These are phyloP conservation scores for Molanna angustata DNA, from an alignment of 2,888 invertebrate genomes.

Conservation along the genomic window DNA sequence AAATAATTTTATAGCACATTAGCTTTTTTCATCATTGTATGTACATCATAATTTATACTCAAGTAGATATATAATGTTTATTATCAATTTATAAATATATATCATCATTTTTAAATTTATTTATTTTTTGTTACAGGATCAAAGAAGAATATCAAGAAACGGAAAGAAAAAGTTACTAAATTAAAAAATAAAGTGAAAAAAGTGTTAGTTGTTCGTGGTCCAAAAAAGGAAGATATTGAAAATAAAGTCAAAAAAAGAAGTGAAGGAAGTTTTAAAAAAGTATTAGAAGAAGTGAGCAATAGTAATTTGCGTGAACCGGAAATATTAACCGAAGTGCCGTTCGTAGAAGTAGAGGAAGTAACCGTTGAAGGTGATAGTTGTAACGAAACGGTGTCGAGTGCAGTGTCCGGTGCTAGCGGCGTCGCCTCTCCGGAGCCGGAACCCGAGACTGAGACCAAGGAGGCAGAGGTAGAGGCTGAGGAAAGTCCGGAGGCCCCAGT, in stretches of 20 bases:
- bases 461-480: constrained; percentile 42
- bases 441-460: constrained; percentile 40
- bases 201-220: constrained; percentile 29
- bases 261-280: constrained; percentile 38
- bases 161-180: constrained; percentile 22
- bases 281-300: constrained; percentile 45
- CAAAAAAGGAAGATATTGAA: constrained; percentile 34
- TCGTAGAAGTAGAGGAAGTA: constrained; percentile 3
- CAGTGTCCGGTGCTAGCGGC: constrained; percentile 25
- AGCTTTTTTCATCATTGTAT: too few relatives aligned
- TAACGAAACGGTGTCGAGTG: constrained; percentile 25
- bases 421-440: constrained; percentile 41
- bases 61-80: too few relatives aligned
- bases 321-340: constrained; percentile 11
- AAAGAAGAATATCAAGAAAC: constrained; percentile 43
- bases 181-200: constrained; percentile 37
- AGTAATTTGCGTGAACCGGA: constrained; percentile 44
- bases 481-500: constrained; percentile 55
- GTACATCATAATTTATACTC: too few relatives aligned
- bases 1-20: too few relatives aligned
- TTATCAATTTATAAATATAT: too few relatives aligned
- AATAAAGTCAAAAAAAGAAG: constrained; percentile 34
- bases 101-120: too few relatives aligned
- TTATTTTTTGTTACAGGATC: constrained; percentile 32
- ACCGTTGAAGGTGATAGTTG: constrained; percentile 1